A percentile compares a stretch with the other conserved stretches of the same genome.
phyloP scores from a whole-genome alignment of 2,888 invertebrate species.

The Catocala sponsa region DNA sequence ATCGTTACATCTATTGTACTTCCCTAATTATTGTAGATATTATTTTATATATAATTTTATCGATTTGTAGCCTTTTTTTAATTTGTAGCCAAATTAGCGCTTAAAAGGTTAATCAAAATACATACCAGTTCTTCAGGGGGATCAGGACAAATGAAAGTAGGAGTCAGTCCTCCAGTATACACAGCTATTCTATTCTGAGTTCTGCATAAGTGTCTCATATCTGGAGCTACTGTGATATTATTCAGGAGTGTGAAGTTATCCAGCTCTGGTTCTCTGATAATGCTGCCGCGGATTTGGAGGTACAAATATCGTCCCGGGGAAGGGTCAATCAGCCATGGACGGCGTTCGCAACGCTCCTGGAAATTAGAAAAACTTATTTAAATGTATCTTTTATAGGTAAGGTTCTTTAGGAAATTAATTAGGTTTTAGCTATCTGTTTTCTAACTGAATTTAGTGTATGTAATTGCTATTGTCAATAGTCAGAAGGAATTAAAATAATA shows the following conservation, averaged over 20 bases:
- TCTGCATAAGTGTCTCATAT: conserved; percentile 89
- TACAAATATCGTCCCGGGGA: conserved; percentile 93
- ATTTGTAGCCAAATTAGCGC: no score
- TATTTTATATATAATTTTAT: no score
- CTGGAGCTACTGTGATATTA: conserved; percentile 88
- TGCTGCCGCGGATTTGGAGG: conserved; percentile 92
- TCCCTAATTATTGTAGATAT: no score
- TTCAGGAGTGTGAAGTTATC: conserved; percentile 85
- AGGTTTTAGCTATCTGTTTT: no score
- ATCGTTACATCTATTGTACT: no score
- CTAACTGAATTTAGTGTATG: no score
- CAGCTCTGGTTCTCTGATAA: conserved; percentile 81
- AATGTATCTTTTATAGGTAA: no score
- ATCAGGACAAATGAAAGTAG: conserved; percentile 89
- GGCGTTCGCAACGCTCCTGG: conserved; percentile 93
- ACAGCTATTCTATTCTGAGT: conserved; percentile 94
- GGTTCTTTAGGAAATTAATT: no score
- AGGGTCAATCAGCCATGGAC: conserved; percentile 94
- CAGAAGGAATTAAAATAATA: no score
- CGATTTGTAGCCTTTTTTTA: no score
- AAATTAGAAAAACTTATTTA: conserved; percentile 43
- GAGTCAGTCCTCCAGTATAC: conserved; percentile 90
- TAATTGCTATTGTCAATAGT: no score
- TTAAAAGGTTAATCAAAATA: no score
- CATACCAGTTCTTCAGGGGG: conserved; percentile 73